Base-by-base conservation (phyloP, 1,140 invertebrate genomes). In the Drosophila kohkoa region DNA sequence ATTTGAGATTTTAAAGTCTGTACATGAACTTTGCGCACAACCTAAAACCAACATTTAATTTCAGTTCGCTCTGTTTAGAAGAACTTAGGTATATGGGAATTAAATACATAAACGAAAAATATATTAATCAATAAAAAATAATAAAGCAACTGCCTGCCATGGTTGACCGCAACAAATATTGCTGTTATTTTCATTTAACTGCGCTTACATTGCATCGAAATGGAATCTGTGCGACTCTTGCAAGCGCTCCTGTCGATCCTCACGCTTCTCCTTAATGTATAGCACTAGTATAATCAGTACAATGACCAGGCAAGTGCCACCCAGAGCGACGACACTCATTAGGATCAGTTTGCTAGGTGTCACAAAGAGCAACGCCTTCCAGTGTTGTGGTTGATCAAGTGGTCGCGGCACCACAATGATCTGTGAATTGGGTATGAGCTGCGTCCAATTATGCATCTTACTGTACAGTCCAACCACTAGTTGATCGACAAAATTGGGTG, bases 381-480 rank as follows among this genome's bases (percentile, higher is more conserved):
- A 99, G 86, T 95, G 94, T 5, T 93, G 94, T 5, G 97, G 96
- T 51, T 97, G 94, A 70, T 95, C 93, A 2, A 95, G 94, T 5
- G 98, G 98, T 91, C 96, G 95, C 3, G 99, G 99, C 71, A 99
- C 97, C 1, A 99, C 96, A 15, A 99, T 96, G 92, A 99, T 97
- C 93, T 99, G 98, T 1, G 98, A 99, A 92, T 99, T 99, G 35
- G 97, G 99, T 90, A 99, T 99, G 38, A 99, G 96, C 92, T 99
- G 98, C 1, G 96, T 96, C 96, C 97, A 99, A 54, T 95, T 95
- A 75, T 95, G 95, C 0, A 92, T 95, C 79, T 94, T 93, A 60
- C 94, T 94, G 68, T 94, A 96, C 64, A 99, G 94, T 6, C 97
- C 97, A 15, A 99, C 96, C 35, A 95, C 95, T 11, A 99, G 93